These are phyloP conservation scores for Sinodicranocentrus sp. DNA, from an alignment of 2,888 invertebrate genomes.

Conservation along the genomic window DNA sequence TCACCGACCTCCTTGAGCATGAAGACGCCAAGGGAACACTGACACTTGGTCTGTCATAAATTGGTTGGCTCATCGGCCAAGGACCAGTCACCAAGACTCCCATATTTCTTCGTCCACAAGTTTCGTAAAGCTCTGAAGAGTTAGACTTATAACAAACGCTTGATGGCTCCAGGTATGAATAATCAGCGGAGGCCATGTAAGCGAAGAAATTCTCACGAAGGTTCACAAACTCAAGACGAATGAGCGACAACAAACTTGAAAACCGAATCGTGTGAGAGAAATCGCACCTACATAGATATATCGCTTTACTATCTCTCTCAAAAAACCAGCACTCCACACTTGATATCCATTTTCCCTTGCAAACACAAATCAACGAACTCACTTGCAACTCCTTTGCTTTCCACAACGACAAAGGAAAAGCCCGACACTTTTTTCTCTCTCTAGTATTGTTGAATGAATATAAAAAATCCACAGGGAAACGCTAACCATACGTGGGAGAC, in stretches of 20 bases:
- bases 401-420: not conserved
- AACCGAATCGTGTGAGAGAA: not conserved
- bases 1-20: conserved; percentile 48
- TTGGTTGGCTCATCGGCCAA: conserved; percentile 73
- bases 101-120: conserved; percentile 64
- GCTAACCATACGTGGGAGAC: conserved; percentile 49
- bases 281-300: not conserved
- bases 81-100: conserved; percentile 70
- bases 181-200: conserved; percentile 60
- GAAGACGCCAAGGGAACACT: conserved; percentile 44
- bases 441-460: conserved; percentile 13
- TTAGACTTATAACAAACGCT: conserved; percentile 34
- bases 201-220: conserved; percentile 34
- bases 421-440: not conserved
- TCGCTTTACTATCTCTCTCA: not conserved
- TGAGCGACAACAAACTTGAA: conserved; percentile 18
- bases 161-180: conserved; percentile 48
- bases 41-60: conserved; percentile 56
- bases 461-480: conserved; percentile 33
- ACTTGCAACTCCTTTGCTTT: not conserved
- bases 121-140: conserved; percentile 53
- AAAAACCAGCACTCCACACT: conserved; percentile 1
- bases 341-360: not conserved
- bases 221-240: conserved; percentile 45
- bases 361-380: conserved; percentile 33